Conservation (phyloP, 2,888 invertebrate genomes). For the Eupithecia tripunctaria region DNA sequence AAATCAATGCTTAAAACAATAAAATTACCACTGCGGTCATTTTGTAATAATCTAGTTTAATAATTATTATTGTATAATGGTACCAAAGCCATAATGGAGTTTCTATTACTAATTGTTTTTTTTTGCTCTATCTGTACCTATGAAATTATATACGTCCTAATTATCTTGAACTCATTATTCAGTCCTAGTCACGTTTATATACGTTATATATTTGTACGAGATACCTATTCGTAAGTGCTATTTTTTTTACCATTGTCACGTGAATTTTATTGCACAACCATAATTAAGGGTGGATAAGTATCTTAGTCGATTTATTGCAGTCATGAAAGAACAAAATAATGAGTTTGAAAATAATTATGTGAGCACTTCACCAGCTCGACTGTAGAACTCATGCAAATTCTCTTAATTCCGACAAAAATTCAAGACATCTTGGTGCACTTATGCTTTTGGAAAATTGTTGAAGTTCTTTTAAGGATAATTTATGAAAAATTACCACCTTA, state of each 20-base stretch:
- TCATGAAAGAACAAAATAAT: constrained; percentile 1
- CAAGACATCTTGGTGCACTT: too few relatives aligned
- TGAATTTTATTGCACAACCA: neutral
- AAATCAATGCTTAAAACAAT: neutral
- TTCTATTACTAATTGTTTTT: neutral
- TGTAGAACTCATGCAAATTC: too few relatives aligned
- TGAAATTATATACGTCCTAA: neutral
- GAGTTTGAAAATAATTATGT: neutral
- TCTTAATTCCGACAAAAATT: neutral
- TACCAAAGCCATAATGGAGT: neutral
- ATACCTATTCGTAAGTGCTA: neutral
- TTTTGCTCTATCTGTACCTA: neutral
- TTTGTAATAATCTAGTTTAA: neutral
- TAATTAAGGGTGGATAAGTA: neutral
- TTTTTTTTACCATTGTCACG: neutral
- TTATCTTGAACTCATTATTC: neutral
- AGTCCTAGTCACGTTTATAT: neutral
- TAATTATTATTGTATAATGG: neutral
- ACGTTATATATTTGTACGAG: neutral
- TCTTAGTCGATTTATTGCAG: neutral
- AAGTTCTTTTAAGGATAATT: too few relatives aligned
- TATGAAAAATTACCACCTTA: too few relatives aligned
- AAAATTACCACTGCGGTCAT: neutral
- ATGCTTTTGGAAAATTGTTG: too few relatives aligned
- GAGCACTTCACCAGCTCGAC: too few relatives aligned